Conservation (phyloP, 2,888 invertebrate species). For the Lacanobia oleracea region DNA sequence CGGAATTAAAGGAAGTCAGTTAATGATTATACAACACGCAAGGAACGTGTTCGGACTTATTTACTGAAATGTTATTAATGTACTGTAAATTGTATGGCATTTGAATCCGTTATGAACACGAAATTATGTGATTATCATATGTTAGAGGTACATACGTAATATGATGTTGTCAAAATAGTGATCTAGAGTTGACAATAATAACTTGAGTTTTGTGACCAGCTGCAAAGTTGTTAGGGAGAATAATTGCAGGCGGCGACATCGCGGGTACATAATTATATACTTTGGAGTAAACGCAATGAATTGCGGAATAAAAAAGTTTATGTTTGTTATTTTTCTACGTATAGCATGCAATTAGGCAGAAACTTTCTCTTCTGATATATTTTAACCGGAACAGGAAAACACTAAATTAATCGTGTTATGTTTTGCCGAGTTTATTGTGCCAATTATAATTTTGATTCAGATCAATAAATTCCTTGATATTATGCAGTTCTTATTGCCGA, state of each 20-base stretch:
- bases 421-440: not conserved
- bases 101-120: slow-evolving; percentile 8
- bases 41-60: slow-evolving; percentile 20
- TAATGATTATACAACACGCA: slow-evolving; percentile 6
- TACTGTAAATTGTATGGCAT: slow-evolving; percentile 23
- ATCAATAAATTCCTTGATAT: not conserved
- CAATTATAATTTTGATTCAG: not conserved
- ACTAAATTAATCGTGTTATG: not conserved
- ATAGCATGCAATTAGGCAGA: not conserved
- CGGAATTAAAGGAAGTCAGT: slow-evolving; percentile 2
- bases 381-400: not conserved
- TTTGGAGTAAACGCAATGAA: too few relatives aligned
- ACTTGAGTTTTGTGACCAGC: not conserved
- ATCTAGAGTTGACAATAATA: not conserved
- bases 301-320: too few relatives aligned
- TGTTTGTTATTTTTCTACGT: too few relatives aligned
- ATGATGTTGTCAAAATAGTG: not conserved
- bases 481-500: slow-evolving; percentile 6
- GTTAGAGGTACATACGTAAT: not conserved
- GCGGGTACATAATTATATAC: too few relatives aligned
- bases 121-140: too few relatives aligned
- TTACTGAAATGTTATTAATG: slow-evolving; percentile 27
- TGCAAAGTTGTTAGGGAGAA: too few relatives aligned
- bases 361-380: not conserved
- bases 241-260: not conserved